These are phyloP conservation scores for Keiferia lycopersicella DNA, from an alignment of 2,888 invertebrate species.

Conservation along the genomic window DNA sequence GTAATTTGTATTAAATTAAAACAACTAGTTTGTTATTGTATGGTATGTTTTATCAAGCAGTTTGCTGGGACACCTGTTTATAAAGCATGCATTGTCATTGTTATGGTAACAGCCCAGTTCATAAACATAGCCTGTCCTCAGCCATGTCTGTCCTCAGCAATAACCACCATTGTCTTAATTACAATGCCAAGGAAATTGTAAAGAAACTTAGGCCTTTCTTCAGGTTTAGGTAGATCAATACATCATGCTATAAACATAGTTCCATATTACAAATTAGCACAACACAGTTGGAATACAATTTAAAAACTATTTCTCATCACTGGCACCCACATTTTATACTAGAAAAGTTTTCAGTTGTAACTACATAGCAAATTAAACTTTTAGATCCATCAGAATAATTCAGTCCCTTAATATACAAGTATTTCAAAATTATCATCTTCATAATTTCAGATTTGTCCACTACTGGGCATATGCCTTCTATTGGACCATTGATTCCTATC, in stretches of 20 bases:
- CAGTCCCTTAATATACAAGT: too few species aligned
- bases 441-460: too few species aligned
- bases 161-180: conserved; percentile 33
- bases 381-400: too few species aligned
- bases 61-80: conserved; percentile 13
- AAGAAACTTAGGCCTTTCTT: not conserved
- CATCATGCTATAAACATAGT: not conserved
- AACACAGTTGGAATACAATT: too few species aligned
- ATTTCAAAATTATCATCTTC: too few species aligned
- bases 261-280: not conserved
- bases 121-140: conserved; percentile 26
- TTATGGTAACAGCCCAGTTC: conserved; percentile 13
- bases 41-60: not conserved
- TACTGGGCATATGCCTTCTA: too few species aligned
- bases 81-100: conserved; percentile 23
- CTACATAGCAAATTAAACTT: too few species aligned
- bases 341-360: too few species aligned
- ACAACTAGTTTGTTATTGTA: conserved; percentile 4
- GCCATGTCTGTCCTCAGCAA: conserved; percentile 23
- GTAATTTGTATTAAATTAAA: not conserved
- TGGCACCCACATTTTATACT: too few species aligned
- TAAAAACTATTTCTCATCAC: too few species aligned
- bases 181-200: conserved; percentile 19
- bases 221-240: not conserved
- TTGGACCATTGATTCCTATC: too few species aligned